Conservation (phyloP, 2,888 invertebrate species). For the Melolontha melolontha region DNA sequence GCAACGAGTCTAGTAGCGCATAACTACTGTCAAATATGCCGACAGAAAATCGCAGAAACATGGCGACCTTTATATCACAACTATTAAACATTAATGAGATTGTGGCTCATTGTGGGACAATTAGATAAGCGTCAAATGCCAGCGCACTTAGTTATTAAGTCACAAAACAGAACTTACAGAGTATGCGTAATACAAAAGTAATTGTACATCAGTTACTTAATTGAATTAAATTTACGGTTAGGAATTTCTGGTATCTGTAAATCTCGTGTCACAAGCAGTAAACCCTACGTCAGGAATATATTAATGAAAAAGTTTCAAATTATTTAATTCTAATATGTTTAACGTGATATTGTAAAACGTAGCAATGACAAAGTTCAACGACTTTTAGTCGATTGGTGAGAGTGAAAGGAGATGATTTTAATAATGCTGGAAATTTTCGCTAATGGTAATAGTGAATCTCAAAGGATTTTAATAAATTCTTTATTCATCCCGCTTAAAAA, state of each 20-base stretch:
- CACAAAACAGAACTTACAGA: not conserved
- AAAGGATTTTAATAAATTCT: too few species aligned
- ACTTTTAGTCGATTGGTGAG: not conserved
- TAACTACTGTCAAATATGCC: conserved; percentile 29
- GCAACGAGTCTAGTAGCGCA: conserved; percentile 31
- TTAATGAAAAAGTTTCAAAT: conserved; percentile 11
- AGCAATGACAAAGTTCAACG: conserved; percentile 25
- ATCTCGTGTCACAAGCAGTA: conserved; percentile 1
- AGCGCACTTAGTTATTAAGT: not conserved
- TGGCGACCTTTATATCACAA: conserved; percentile 38
- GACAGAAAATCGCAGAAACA: conserved; percentile 35
- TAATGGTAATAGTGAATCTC: too few species aligned
- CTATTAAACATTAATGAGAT: conserved; percentile 31
- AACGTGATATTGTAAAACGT: not conserved
- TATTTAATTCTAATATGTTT: not conserved
- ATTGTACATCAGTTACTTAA: conserved; percentile 10
- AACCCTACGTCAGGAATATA: not conserved
- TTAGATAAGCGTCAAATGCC: conserved; percentile 34
- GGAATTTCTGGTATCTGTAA: conserved; percentile 26
- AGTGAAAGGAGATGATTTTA: conserved; percentile 31
- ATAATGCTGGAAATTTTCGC: not conserved
- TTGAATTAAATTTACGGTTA: conserved; percentile 26
- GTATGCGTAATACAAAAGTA: conserved; percentile 8
- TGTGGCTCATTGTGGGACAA: conserved; percentile 21
- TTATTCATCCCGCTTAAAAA: too few species aligned